Conservation (phyloP, 2,888 invertebrate genomes). For the Pheosia gnoma region DNA sequence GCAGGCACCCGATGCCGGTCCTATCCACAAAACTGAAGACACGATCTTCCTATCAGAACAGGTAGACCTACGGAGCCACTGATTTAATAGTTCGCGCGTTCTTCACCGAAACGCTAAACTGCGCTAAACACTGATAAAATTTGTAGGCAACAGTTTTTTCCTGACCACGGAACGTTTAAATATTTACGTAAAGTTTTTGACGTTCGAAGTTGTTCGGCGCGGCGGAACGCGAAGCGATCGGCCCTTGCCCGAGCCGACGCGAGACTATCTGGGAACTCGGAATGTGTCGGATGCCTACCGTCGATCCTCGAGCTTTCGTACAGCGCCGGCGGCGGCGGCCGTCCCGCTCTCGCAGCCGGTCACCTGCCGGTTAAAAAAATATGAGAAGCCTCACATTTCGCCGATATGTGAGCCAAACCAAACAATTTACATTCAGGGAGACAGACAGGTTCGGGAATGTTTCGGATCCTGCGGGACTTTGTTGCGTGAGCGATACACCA, state of each 20-base stretch:
- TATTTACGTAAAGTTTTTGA: constrained; percentile 76
- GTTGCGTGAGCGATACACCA: constrained; percentile 28
- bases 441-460: constrained; percentile 57
- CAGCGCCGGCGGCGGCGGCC: constrained; percentile 44
- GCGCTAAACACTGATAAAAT: constrained; percentile 37
- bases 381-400: constrained; percentile 74
- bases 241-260: constrained; percentile 67
- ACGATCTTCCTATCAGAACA: constrained; percentile 54
- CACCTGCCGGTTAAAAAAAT: constrained; percentile 75
- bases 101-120: constrained; percentile 31
- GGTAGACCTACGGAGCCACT: constrained; percentile 45
- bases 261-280: constrained; percentile 57
- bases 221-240: constrained; percentile 55
- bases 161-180: constrained; percentile 43
- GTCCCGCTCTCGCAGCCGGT: constrained; percentile 72
- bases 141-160: constrained; percentile 41
- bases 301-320: constrained; percentile 62
- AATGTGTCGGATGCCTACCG: constrained; percentile 13
- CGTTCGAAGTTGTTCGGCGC: constrained; percentile 51
- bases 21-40: constrained; percentile 75
- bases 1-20: constrained; percentile 66
- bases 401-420: constrained; percentile 72
- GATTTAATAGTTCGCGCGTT: constrained; percentile 24
- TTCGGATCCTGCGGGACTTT: constrained; percentile 33
- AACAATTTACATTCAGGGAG: constrained; percentile 55